Evolutionary conservation across 2,888 invertebrate genomes (phyloP).

Genomic region (Prosopocoilus inquinatus): DNA sequence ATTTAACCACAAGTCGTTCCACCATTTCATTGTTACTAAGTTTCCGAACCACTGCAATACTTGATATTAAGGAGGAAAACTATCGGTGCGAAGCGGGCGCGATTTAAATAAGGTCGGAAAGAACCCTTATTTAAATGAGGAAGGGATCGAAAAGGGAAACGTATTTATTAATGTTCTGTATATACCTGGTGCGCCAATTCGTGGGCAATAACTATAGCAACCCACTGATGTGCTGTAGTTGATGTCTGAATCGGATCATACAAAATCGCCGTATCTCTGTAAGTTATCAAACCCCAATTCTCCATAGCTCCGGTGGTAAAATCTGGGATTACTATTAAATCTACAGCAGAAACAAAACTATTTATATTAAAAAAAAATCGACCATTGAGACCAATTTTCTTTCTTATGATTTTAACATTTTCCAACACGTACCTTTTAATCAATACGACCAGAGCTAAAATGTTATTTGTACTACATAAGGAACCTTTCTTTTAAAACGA

Average conservation of each 20-base stretch:
- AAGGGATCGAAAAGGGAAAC: background rate
- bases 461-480: too few relatives aligned
- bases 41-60: conserved; percentile 77
- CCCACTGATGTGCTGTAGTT: conserved; percentile 64
- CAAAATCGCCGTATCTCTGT: conserved; percentile 66
- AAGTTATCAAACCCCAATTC: conserved; percentile 82
- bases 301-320: conserved; percentile 78
- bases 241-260: conserved; percentile 65
- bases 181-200: conserved; percentile 74
- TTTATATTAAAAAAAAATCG: too few relatives aligned
- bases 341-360: conserved; percentile 43
- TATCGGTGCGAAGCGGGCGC: background rate
- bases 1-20: conserved; percentile 90
- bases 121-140: background rate
- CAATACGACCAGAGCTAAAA: too few relatives aligned
- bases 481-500: too few relatives aligned
- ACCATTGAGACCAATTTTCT: too few relatives aligned
- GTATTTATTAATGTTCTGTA: background rate
- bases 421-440: too few relatives aligned
- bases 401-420: too few relatives aligned
- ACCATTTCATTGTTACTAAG: conserved; percentile 91
- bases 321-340: conserved; percentile 75
- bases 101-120: background rate
- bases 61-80: conserved; percentile 4
- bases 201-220: conserved; percentile 65